phyloP scores from a whole-genome alignment of 2,113 vertebrate genomes.

The Hippopotamus amphibius region DNA sequence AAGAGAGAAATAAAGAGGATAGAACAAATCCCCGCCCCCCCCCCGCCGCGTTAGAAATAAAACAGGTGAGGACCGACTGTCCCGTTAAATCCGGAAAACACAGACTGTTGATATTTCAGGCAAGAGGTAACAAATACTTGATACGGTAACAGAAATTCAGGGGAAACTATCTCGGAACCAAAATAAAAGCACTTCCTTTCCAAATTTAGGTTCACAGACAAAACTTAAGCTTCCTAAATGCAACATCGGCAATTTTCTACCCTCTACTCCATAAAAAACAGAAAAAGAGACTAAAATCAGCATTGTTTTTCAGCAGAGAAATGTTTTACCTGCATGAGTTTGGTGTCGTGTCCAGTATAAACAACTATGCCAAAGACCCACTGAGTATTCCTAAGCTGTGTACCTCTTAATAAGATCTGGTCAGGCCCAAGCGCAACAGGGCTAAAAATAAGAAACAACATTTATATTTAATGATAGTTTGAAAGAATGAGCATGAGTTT shows the following conservation, averaged over 20 bases:
- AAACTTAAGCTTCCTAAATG: background rate
- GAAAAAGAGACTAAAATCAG: background rate
- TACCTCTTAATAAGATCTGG: slow-evolving; percentile 95
- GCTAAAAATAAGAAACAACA: slow-evolving; percentile 86
- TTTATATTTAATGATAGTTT: slow-evolving; percentile 58
- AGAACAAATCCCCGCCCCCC: background rate
- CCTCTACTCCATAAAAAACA: background rate
- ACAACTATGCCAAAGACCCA: slow-evolving; percentile 97
- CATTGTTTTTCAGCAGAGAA: slow-evolving; percentile 50
- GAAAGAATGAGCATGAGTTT: background rate
- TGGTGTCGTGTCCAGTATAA: slow-evolving; percentile 98
- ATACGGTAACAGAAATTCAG: background rate
- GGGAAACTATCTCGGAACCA: background rate
- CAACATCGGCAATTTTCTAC: background rate
- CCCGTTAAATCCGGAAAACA: background rate
- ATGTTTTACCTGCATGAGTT: slow-evolving; percentile 97
- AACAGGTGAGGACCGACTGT: background rate
- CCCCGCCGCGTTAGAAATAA: background rate
- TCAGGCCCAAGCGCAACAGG: slow-evolving; percentile 94
- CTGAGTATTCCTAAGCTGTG: slow-evolving; percentile 97
- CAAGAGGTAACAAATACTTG: background rate
- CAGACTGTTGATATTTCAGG: background rate
- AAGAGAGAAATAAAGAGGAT: background rate
- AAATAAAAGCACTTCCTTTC: slow-evolving; percentile 14
- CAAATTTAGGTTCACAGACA: background rate